A percentile compares a stretch with the other conserved stretches of the same genome.
These are phyloP conservation scores for Imbricaverruca yamaguchii DNA, from an alignment of 2,888 invertebrate species.

Conservation along the genomic window DNA sequence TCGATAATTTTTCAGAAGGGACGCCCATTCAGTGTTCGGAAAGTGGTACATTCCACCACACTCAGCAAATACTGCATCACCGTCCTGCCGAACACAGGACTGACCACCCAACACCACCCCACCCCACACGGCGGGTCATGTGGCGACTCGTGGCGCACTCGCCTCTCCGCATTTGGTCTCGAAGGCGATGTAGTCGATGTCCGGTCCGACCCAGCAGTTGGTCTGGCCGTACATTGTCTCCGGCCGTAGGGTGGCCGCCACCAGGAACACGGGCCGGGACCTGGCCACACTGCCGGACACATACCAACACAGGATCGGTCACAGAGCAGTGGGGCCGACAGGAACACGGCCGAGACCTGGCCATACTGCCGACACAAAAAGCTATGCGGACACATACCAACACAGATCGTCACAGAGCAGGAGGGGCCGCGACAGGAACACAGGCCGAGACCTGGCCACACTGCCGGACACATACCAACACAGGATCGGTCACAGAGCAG, in stretches of 20 bases:
- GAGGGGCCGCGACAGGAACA: not conserved
- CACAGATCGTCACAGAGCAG: too few species aligned
- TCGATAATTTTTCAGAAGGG: too few species aligned
- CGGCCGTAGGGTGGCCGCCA: slow-evolving; percentile 95
- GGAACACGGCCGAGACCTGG: not conserved
- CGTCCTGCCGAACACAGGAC: too few species aligned
- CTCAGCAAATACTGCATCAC: too few species aligned
- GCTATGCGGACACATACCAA: not conserved
- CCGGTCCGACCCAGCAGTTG: slow-evolving; percentile 96
- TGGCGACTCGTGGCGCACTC: too few species aligned
- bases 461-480: not conserved
- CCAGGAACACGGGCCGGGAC: slow-evolving; percentile 56
- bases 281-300: not conserved
- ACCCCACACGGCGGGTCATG: too few species aligned
- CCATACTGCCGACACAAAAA: not conserved
- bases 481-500: too few species aligned
- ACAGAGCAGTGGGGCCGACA: not conserved
- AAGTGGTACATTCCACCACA: too few species aligned
- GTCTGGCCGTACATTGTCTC: slow-evolving; percentile 99
- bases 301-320: not conserved
- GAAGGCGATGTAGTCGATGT: slow-evolving; percentile 82
- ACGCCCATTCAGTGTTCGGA: too few species aligned
- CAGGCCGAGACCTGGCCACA: not conserved
- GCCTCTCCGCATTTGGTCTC: slow-evolving; percentile 38
- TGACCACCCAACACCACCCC: too few species aligned